These are phyloP conservation scores for Acanthurus lineatus DNA, from an alignment of 2,797 vertebrate species.

Conservation along the genomic window DNA sequence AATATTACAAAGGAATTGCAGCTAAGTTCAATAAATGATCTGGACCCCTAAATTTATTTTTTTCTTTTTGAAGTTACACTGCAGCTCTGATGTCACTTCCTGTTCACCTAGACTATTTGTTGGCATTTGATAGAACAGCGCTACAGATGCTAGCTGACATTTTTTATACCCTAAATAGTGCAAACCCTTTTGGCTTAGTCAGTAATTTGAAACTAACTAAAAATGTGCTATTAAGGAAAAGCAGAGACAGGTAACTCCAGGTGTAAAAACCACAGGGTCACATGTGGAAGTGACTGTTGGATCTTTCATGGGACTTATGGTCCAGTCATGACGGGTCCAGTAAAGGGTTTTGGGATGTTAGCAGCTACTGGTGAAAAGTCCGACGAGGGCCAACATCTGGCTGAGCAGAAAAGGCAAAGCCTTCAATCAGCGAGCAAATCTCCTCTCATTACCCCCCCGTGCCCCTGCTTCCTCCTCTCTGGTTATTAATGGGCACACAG, in stretches of 20 bases:
- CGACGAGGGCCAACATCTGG: slow-evolving; percentile 86
- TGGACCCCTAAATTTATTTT: not conserved
- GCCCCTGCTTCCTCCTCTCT: slow-evolving; percentile 79
- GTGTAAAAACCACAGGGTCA: slow-evolving; percentile 4
- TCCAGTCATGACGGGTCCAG: slow-evolving; percentile 65
- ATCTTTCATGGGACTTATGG: slow-evolving; percentile 23
- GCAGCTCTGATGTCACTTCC: not conserved
- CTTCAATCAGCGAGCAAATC: slow-evolving; percentile 88
- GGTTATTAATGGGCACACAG: slow-evolving; percentile 88
- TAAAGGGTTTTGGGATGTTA: slow-evolving; percentile 78
- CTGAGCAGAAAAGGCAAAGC: slow-evolving; percentile 84
- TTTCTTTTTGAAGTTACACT: not conserved
- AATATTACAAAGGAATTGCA: not conserved
- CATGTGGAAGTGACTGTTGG: slow-evolving; percentile 3
- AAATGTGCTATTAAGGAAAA: not conserved
- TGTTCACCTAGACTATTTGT: not conserved
- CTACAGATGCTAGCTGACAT: not conserved
- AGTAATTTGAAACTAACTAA: not conserved
- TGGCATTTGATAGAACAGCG: too few species aligned
- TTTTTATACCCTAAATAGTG: not conserved
- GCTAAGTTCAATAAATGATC: not conserved
- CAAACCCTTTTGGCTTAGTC: not conserved
- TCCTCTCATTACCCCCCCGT: slow-evolving; percentile 79
- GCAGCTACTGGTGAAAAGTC: slow-evolving; percentile 82
- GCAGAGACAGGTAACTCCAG: slow-evolving; percentile 11